Conservation (phyloP, 1,140 invertebrate genomes). For the Drosophila sp. region DNA sequence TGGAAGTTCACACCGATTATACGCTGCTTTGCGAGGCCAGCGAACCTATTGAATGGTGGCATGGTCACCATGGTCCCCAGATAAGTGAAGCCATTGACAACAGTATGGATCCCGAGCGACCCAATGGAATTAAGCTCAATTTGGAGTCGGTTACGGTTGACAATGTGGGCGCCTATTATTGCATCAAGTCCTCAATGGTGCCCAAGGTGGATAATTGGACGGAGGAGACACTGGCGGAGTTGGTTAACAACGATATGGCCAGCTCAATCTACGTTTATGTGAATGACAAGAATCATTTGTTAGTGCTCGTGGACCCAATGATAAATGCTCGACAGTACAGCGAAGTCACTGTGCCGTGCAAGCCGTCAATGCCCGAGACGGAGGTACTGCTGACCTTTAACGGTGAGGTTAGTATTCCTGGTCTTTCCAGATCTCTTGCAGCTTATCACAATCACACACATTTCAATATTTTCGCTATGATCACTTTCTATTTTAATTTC, state of each 20-base stretch:
- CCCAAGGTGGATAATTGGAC: neutral
- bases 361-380: conserved; percentile 88
- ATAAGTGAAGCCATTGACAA: conserved; percentile 26
- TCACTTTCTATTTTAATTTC: conserved; percentile 21
- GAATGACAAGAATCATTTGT: conserved; percentile 87
- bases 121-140: conserved; percentile 83
- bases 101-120: conserved; percentile 74
- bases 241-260: conserved; percentile 84
- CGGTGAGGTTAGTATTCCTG: conserved; percentile 63
- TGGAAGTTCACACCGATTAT: conserved; percentile 85
- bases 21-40: conserved; percentile 85
- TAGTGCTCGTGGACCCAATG: conserved; percentile 84
- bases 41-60: conserved; percentile 85
- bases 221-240: conserved; percentile 70
- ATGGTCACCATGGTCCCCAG: conserved; percentile 16
- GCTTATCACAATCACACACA: conserved; percentile 23
- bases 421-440: neutral
- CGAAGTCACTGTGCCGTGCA: conserved; percentile 87
- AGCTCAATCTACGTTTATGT: conserved; percentile 88
- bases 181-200: conserved; percentile 77
- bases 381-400: conserved; percentile 86
- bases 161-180: conserved; percentile 88
- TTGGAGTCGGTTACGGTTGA: conserved; percentile 84
- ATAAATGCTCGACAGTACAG: conserved; percentile 84
- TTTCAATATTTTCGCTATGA: conserved; percentile 22